Conservation (phyloP, 2,888 invertebrate species). For the Acrobasis suavella region DNA sequence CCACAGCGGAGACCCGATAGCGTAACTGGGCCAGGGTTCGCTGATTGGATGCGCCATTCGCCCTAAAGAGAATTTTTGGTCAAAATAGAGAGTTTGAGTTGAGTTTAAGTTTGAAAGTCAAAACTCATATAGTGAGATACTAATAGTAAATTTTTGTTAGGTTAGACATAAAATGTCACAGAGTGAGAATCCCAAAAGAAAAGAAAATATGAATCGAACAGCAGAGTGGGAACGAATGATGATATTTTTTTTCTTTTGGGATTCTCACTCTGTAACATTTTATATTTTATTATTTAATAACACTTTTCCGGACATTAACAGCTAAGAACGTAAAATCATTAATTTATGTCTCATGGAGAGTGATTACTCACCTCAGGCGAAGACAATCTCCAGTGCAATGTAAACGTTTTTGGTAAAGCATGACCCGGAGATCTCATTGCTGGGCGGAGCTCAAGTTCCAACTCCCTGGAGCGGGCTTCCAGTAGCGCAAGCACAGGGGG, state of each 20-base stretch:
- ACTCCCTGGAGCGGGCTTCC: constrained; percentile 67
- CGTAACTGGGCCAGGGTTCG: constrained; percentile 74
- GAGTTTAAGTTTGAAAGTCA: too few relatives aligned
- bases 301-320: too few relatives aligned
- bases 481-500: constrained; percentile 85
- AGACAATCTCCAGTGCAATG: constrained; percentile 86
- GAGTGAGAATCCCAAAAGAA: too few relatives aligned
- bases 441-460: constrained; percentile 69
- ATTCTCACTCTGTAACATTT: too few relatives aligned
- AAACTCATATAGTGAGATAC: too few relatives aligned
- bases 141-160: too few relatives aligned
- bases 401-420: constrained; percentile 82
- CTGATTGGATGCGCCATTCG: constrained; percentile 84
- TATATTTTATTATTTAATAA: too few relatives aligned
- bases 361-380: constrained; percentile 85
- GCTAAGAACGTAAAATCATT: background rate
- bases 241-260: background rate
- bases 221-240: background rate
- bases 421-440: constrained; percentile 66
- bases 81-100: too few relatives aligned
- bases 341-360: background rate
- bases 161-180: too few relatives aligned
- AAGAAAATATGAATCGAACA: background rate
- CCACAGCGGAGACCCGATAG: constrained; percentile 91
- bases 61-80: constrained; percentile 65